Conservation (phyloP, 2,888 invertebrate species). For the Pristionchus exspectatus region DNA sequence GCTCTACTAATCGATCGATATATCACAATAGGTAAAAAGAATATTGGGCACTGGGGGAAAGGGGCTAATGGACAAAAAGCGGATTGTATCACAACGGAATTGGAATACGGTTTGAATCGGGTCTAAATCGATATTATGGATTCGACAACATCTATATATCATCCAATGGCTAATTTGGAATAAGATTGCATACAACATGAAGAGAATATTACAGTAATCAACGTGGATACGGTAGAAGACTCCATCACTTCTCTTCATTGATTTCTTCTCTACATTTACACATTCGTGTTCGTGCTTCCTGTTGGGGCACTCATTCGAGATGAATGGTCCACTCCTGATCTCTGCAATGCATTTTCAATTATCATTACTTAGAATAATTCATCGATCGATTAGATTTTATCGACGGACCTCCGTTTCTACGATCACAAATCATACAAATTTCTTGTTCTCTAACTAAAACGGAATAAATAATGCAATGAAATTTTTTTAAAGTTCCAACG, state of each 20-base stretch:
- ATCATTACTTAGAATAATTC: no score
- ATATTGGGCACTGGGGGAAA: not conserved
- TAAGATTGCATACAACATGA: conserved; percentile 33
- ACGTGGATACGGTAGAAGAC: not conserved
- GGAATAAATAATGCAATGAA: no score
- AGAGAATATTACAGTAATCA: not conserved
- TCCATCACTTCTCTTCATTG: conserved; percentile 61
- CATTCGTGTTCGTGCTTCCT: conserved; percentile 50
- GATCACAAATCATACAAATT: no score
- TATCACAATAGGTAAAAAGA: not conserved
- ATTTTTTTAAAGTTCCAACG: no score
- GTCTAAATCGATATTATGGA: conserved; percentile 43
- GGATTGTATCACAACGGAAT: conserved; percentile 43
- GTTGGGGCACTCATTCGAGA: conserved; percentile 51
- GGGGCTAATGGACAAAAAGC: not conserved
- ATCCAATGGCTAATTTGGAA: conserved; percentile 41
- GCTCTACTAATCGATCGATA: conserved; percentile 16
- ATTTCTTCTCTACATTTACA: conserved; percentile 58
- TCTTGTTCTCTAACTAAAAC: no score
- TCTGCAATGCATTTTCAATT: no score
- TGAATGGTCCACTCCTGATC: conserved; percentile 6
- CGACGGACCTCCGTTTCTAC: no score
- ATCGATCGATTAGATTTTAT: no score
- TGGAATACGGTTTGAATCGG: conserved; percentile 44
- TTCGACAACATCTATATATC: not conserved